phyloP scores from a whole-genome alignment of 1,140 invertebrate genomes.

The Cydia pomonella region DNA sequence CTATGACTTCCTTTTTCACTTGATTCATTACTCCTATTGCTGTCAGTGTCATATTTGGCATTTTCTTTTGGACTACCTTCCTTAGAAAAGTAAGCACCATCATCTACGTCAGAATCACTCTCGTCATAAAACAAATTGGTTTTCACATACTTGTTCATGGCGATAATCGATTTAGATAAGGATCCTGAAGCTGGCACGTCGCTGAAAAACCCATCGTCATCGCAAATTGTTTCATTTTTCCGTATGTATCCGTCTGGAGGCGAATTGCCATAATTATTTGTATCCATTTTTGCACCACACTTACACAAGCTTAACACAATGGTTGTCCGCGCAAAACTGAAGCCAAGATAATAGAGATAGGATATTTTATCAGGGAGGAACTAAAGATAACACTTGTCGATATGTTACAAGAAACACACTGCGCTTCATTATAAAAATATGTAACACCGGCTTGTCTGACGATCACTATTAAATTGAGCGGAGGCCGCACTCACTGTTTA shows the following conservation, averaged over 20 bases:
- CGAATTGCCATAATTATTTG: slow-evolving; percentile 23
- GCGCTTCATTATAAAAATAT: slow-evolving; percentile 31
- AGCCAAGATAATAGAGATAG: slow-evolving; percentile 33
- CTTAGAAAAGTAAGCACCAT: slow-evolving; percentile 70
- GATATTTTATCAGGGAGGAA: slow-evolving; percentile 40
- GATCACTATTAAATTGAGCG: slow-evolving; percentile 37
- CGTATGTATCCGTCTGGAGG: neutral
- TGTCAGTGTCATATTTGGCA: slow-evolving; percentile 66
- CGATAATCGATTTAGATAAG: slow-evolving; percentile 64
- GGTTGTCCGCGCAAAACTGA: slow-evolving; percentile 36
- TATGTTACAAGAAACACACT: slow-evolving; percentile 17
- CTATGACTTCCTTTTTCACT: slow-evolving; percentile 38
- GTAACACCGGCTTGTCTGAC: slow-evolving; percentile 47
- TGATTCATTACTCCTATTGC: slow-evolving; percentile 55
- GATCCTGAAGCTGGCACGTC: slow-evolving; percentile 61
- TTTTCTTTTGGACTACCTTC: slow-evolving; percentile 67
- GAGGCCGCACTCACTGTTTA: slow-evolving; percentile 63
- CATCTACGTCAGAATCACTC: slow-evolving; percentile 50
- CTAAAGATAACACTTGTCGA: slow-evolving; percentile 57
- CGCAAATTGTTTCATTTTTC: slow-evolving; percentile 37
- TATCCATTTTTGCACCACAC: slow-evolving; percentile 56
- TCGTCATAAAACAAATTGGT: slow-evolving; percentile 70
- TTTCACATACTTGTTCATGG: slow-evolving; percentile 69
- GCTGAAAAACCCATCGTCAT: slow-evolving; percentile 63
- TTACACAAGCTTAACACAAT: slow-evolving; percentile 46